Conservation (phyloP, 2,888 invertebrate species). For the Xestia xanthographa region DNA sequence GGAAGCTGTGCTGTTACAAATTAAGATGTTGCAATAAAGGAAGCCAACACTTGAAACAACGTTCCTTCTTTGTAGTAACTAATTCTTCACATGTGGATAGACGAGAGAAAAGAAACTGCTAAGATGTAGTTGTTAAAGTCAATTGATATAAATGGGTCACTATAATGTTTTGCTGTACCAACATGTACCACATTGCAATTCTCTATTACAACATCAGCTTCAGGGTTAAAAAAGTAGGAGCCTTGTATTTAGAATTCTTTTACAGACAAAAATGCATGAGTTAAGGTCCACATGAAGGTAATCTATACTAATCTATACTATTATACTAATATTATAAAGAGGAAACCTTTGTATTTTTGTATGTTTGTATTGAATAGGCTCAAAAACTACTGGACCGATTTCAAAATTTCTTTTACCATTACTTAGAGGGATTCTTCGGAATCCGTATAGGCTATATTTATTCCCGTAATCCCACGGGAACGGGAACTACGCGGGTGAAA, state of each 20-base stretch:
- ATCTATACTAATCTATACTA: no score
- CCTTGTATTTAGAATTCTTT: background rate
- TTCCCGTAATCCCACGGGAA: no score
- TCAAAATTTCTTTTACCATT: no score
- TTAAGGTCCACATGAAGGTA: background rate
- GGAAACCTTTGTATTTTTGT: no score
- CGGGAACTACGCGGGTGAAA: no score
- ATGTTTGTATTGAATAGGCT: no score
- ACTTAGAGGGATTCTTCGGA: no score
- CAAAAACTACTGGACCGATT: no score
- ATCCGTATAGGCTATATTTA: no score
- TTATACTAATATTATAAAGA: no score
- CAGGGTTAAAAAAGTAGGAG: background rate
- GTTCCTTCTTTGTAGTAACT: slow-evolving; percentile 11
- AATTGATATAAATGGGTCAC: slow-evolving; percentile 51
- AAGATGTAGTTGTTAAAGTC: slow-evolving; percentile 29
- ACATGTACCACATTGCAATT: slow-evolving; percentile 24
- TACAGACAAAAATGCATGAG: background rate
- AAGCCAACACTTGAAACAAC: slow-evolving; percentile 18
- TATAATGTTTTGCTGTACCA: slow-evolving; percentile 29
- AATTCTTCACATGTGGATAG: slow-evolving; percentile 18
- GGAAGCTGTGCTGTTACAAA: slow-evolving; percentile 5
- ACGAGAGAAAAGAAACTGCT: slow-evolving; percentile 27
- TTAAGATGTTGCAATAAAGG: background rate
- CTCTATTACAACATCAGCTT: slow-evolving; percentile 11